phyloP scores from a whole-genome alignment of 2,113 vertebrate genomes.

The Colaptes auratus region DNA sequence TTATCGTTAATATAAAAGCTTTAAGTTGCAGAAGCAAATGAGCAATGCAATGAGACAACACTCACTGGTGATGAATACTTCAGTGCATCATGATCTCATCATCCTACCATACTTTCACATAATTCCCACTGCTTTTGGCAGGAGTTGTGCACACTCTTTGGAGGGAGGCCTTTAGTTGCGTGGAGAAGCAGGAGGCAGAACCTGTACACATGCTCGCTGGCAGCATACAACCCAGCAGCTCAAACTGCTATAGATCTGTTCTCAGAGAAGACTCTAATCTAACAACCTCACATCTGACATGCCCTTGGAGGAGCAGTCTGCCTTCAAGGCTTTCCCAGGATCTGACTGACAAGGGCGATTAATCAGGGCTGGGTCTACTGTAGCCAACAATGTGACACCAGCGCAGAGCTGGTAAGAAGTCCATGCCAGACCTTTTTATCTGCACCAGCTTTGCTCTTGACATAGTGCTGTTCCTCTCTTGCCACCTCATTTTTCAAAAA shows the following conservation, averaged over 20 bases:
- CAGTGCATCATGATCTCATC: background rate
- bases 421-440: background rate
- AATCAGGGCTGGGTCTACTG: conserved; percentile 26
- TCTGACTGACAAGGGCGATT: conserved; percentile 46
- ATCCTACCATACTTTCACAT: background rate
- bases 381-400: background rate
- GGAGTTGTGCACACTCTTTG: background rate
- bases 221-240: background rate
- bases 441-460: background rate
- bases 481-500: background rate
- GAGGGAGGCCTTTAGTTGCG: background rate
- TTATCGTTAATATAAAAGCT: background rate
- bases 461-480: background rate
- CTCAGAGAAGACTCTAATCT: conserved; percentile 6
- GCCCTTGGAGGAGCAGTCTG: background rate
- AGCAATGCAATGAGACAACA: background rate
- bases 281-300: background rate
- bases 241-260: background rate
- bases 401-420: background rate
- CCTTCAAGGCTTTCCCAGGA: conserved; percentile 44
- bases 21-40: background rate
- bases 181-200: background rate
- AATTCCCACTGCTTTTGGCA: background rate
- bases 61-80: background rate
- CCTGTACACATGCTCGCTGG: background rate